These are phyloP conservation scores for Amphipyra berbera DNA, from an alignment of 2,888 invertebrate genomes.

Conservation along the genomic window DNA sequence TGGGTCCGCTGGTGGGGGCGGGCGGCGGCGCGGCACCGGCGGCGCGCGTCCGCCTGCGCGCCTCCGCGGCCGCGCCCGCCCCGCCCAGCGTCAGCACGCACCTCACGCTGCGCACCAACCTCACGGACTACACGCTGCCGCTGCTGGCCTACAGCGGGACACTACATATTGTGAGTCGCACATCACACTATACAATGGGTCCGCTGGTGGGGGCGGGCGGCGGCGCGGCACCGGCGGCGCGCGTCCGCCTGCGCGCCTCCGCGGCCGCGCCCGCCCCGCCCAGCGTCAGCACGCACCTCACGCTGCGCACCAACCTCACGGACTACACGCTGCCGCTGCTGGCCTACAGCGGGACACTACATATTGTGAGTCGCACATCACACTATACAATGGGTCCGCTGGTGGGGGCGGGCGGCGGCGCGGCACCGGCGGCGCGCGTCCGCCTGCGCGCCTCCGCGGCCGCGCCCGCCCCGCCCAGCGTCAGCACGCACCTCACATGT, in stretches of 20 bases:
- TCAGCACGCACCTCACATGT: constrained; percentile 59
- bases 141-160: constrained; percentile 83
- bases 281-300: constrained; percentile 56
- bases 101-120: constrained; percentile 84
- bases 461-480: constrained; percentile 32
- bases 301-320: constrained; percentile 86
- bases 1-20: constrained; percentile 61
- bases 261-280: constrained; percentile 18
- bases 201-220: constrained; percentile 62
- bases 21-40: constrained; percentile 50
- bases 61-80: constrained; percentile 16
- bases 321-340: constrained; percentile 83
- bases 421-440: constrained; percentile 52
- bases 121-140: constrained; percentile 82
- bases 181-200: too few species aligned
- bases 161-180: constrained; percentile 72
- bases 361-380: constrained; percentile 64
- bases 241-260: constrained; percentile 45
- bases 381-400: too few species aligned
- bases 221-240: constrained; percentile 43
- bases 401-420: constrained; percentile 51
- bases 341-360: constrained; percentile 82
- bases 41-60: constrained; percentile 50
- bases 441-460: constrained; percentile 27
- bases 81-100: constrained; percentile 37